Evolutionary conservation across 2,113 vertebrate genomes (phyloP).

Genomic region (Isurus oxyrinchus): DNA sequence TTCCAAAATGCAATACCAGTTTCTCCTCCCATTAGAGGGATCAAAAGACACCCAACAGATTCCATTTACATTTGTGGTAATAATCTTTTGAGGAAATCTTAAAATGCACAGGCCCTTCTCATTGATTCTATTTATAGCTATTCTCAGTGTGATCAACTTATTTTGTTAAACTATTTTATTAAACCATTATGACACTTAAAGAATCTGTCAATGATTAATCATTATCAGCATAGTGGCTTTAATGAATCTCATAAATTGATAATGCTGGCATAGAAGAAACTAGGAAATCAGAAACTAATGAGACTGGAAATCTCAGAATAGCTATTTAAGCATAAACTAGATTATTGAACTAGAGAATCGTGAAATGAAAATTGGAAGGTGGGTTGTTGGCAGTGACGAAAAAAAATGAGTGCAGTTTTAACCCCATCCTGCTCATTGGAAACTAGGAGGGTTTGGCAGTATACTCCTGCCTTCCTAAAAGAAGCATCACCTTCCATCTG

Average conservation of each 20-base stretch:
- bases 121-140: neutral
- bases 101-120: neutral
- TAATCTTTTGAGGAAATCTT: neutral
- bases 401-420: neutral
- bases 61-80: neutral
- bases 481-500: neutral
- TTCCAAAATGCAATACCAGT: neutral
- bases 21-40: neutral
- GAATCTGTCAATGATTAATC: conserved; percentile 14
- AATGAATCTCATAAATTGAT: conserved; percentile 17
- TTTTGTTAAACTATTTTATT: neutral
- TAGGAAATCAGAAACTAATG: neutral
- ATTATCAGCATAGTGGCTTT: neutral
- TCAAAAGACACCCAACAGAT: neutral
- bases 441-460: neutral
- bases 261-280: neutral
- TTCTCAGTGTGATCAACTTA: neutral
- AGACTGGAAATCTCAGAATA: conserved; percentile 8
- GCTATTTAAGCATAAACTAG: neutral
- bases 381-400: neutral
- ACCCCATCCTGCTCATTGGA: no score
- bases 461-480: neutral
- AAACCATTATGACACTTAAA: neutral
- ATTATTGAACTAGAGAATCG: neutral
- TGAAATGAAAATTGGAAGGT: neutral